These are phyloP conservation scores for Desoria tigrina DNA, from an alignment of 2,888 invertebrate species.

Conservation along the genomic window DNA sequence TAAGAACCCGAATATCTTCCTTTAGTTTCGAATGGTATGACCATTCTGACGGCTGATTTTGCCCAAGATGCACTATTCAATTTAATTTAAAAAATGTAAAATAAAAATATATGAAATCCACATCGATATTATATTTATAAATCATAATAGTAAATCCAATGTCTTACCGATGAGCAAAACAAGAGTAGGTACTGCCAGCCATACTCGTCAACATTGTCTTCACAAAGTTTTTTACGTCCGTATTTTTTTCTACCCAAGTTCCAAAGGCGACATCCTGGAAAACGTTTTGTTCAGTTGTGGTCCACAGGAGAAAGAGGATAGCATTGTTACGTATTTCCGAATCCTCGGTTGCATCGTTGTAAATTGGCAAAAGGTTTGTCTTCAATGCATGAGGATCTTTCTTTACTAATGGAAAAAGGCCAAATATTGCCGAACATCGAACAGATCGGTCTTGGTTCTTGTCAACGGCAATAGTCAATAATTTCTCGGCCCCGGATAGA, in stretches of 20 bases:
- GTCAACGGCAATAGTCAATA: slow-evolving; percentile 43
- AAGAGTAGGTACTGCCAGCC: slow-evolving; percentile 42
- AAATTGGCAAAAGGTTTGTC: slow-evolving; percentile 48
- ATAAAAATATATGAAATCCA: too few relatives aligned
- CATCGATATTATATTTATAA: too few relatives aligned
- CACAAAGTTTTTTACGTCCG: slow-evolving; percentile 51
- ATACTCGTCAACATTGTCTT: slow-evolving; percentile 41
- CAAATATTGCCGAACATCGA: slow-evolving; percentile 49
- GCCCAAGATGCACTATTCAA: slow-evolving; percentile 48
- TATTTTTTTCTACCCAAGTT: slow-evolving; percentile 50
- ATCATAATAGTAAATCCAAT: too few relatives aligned
- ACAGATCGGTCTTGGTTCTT: slow-evolving; percentile 45
- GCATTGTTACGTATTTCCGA: slow-evolving; percentile 48
- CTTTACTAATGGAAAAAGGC: slow-evolving; percentile 42
- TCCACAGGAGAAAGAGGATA: slow-evolving; percentile 34
- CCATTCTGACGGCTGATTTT: slow-evolving; percentile 40
- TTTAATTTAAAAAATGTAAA: background rate
- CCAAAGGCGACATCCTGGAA: slow-evolving; percentile 45
- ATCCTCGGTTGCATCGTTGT: slow-evolving; percentile 45
- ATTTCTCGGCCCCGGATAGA: slow-evolving; percentile 39
- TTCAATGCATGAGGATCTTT: slow-evolving; percentile 37
- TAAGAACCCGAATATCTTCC: slow-evolving; percentile 49
- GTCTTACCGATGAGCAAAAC: too few relatives aligned
- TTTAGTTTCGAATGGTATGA: slow-evolving; percentile 44
- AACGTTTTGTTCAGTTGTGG: slow-evolving; percentile 34